Conservation (phyloP, 1,140 invertebrate genomes). For the Drosophila oshimai region DNA sequence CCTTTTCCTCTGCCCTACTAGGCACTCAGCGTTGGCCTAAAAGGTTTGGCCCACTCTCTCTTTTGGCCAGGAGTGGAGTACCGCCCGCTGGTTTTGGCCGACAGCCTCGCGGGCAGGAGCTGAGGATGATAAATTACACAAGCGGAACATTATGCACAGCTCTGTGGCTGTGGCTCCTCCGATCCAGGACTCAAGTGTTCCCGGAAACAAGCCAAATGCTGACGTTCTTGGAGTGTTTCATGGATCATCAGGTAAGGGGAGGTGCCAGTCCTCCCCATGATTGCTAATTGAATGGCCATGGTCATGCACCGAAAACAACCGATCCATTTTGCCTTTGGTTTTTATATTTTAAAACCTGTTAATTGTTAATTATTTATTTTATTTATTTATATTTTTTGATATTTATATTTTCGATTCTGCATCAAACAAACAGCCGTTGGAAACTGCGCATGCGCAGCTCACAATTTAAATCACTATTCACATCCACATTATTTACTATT, state of each 20-base stretch:
- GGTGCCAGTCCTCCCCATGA: neutral
- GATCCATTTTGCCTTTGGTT: too few species aligned
- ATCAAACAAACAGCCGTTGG: too few species aligned
- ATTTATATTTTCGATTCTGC: too few species aligned
- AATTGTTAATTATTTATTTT: too few species aligned
- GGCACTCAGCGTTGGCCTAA: slow-evolving; percentile 41
- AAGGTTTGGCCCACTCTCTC: slow-evolving; percentile 40
- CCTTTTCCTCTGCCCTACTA: neutral
- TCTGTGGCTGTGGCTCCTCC: neutral
- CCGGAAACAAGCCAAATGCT: neutral
- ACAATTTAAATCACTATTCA: too few species aligned
- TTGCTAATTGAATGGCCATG: slow-evolving; percentile 24
- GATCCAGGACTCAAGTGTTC: neutral
- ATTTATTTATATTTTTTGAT: too few species aligned
- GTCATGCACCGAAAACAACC: neutral
- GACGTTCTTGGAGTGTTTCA: neutral
- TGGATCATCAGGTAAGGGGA: slow-evolving; percentile 21
- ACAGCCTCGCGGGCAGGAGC: slow-evolving; percentile 23
- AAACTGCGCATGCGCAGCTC: too few species aligned
- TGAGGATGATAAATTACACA: slow-evolving; percentile 70
- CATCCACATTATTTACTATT: too few species aligned
- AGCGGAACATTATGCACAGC: slow-evolving; percentile 52
- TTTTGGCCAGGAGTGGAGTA: neutral
- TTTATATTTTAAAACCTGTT: too few species aligned
- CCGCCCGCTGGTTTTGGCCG: neutral